A percentile compares a stretch with the other conserved stretches of the same genome.
Evolutionary conservation across 2,113 vertebrate genomes (phyloP).

Genomic region (Garra rufa): DNA sequence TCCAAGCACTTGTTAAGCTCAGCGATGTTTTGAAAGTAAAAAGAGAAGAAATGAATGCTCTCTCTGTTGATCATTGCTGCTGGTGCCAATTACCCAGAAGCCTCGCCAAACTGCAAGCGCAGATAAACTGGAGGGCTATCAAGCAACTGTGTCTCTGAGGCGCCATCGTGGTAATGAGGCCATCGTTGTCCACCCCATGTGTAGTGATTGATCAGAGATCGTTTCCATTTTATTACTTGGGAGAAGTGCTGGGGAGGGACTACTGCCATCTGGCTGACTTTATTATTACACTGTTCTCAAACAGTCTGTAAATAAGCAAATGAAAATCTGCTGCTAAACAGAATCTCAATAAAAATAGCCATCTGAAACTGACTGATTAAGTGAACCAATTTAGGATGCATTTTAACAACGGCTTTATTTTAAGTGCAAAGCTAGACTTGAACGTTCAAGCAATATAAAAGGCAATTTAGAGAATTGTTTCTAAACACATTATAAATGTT

Average conservation of each 20-base stretch:
- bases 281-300: conserved; percentile 12
- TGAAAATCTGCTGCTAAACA: not conserved
- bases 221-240: conserved; percentile 56
- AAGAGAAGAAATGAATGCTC: not conserved
- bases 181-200: conserved; percentile 36
- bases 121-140: conserved; percentile 60
- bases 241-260: conserved; percentile 24
- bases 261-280: conserved; percentile 50
- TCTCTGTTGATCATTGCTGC: not conserved
- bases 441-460: not conserved
- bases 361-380: not conserved
- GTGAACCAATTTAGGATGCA: not conserved
- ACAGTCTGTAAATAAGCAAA: not conserved
- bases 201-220: conserved; percentile 58
- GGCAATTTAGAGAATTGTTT: too few species aligned
- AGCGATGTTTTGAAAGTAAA: not conserved
- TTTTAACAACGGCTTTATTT: not conserved
- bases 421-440: not conserved
- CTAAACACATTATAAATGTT: too few species aligned
- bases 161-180: conserved; percentile 49
- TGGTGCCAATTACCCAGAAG: conserved; percentile 4
- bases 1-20: not conserved
- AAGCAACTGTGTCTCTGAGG: conserved; percentile 39
- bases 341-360: not conserved
- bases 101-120: not conserved